Conservation (phyloP, 2,888 invertebrate genomes). For the Rosalia funebris region DNA sequence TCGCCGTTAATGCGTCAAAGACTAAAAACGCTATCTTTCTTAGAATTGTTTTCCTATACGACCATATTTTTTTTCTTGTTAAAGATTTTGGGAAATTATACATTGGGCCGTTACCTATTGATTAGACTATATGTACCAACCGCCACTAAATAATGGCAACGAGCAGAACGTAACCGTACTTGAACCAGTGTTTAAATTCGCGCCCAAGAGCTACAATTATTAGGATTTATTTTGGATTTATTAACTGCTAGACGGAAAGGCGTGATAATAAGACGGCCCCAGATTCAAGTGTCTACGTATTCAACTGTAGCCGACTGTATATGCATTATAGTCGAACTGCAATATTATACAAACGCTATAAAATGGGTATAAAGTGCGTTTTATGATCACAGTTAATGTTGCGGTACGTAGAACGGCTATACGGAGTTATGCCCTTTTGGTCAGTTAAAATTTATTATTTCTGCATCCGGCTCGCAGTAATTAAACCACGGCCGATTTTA, state of each 20-base stretch:
- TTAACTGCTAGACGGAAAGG: not conserved
- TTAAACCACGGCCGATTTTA: conserved; percentile 34
- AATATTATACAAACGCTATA: conserved; percentile 66
- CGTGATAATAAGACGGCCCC: conserved; percentile 16
- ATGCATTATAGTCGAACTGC: conserved; percentile 63
- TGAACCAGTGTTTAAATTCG: too few relatives aligned
- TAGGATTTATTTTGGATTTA: not conserved
- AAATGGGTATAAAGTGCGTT: conserved; percentile 66
- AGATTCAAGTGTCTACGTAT: conserved; percentile 27
- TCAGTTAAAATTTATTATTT: conserved; percentile 66
- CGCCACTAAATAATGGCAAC: not conserved
- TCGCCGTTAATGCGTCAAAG: not conserved
- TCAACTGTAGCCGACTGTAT: conserved; percentile 57
- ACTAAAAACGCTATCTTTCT: too few relatives aligned
- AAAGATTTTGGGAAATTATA: too few relatives aligned
- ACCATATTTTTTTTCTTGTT: too few relatives aligned
- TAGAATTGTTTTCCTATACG: too few relatives aligned
- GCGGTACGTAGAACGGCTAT: conserved; percentile 63
- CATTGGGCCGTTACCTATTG: too few relatives aligned
- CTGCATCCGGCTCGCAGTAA: conserved; percentile 60
- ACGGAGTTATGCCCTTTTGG: conserved; percentile 62
- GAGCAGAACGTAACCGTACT: too few relatives aligned
- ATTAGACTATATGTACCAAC: not conserved
- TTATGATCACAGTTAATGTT: conserved; percentile 65
- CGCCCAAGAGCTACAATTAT: not conserved